phyloP scores from a whole-genome alignment of 2,113 vertebrate genomes.

The Hydrolagus affinis region DNA sequence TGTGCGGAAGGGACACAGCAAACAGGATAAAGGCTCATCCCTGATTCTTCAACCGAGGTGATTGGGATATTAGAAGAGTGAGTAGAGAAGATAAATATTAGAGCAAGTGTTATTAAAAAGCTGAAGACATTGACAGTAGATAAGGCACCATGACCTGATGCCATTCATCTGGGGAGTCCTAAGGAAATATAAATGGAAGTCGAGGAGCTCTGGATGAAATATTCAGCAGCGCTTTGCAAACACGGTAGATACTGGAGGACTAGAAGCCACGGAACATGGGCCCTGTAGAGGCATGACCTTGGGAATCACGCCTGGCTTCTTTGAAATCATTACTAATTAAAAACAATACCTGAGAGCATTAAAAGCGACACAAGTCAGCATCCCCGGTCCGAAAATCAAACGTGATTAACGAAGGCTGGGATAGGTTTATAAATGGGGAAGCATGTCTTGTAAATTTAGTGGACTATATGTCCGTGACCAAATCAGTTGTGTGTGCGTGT shows the following conservation, averaged over 20 bases:
- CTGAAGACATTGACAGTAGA: background rate
- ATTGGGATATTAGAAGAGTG: slow-evolving; percentile 11
- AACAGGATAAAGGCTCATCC: background rate
- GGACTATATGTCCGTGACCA: slow-evolving; percentile 10
- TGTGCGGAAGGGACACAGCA: background rate
- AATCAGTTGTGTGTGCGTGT: background rate
- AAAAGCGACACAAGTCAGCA: slow-evolving; percentile 22
- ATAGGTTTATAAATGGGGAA: slow-evolving; percentile 29
- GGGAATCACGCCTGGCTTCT: slow-evolving; percentile 9
- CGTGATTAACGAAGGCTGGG: slow-evolving; percentile 20
- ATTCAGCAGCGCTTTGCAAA: slow-evolving; percentile 18
- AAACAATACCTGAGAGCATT: slow-evolving; percentile 22
- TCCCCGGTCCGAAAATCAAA: slow-evolving; percentile 23
- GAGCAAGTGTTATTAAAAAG: background rate
- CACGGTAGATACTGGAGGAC: slow-evolving; percentile 2
- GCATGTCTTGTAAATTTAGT: slow-evolving; percentile 2
- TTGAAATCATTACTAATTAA: slow-evolving; percentile 27
- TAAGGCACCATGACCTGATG: background rate
- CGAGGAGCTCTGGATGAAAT: slow-evolving; percentile 15
- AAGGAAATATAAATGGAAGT: slow-evolving; percentile 24
- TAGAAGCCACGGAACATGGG: slow-evolving; percentile 14
- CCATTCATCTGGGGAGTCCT: slow-evolving; percentile 1
- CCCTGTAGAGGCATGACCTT: background rate
- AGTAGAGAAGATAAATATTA: slow-evolving; percentile 23
- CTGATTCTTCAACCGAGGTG: background rate